phyloP scores from a whole-genome alignment of 2,888 invertebrate genomes.

The Rhingia rostrata region DNA sequence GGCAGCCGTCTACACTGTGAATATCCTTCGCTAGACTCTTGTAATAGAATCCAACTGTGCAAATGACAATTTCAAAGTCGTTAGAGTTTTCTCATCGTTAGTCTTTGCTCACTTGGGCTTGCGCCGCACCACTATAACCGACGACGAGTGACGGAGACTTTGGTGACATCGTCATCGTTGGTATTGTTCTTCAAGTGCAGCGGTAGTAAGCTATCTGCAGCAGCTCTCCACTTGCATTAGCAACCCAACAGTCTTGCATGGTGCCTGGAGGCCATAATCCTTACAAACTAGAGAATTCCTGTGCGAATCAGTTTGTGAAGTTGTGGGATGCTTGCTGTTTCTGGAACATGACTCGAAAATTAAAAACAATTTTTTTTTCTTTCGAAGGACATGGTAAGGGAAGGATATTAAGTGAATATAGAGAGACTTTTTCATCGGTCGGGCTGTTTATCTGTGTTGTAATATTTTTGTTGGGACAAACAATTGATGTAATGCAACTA shows the following conservation, averaged over 20 bases:
- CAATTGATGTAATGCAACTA: no score
- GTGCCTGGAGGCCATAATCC: slow-evolving; percentile 38
- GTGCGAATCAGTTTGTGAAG: slow-evolving; percentile 33
- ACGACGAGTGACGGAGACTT: slow-evolving; percentile 13
- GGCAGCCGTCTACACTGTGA: slow-evolving; percentile 37
- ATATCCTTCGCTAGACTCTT: slow-evolving; percentile 50
- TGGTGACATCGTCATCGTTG: slow-evolving; percentile 40
- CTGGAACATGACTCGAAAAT: slow-evolving; percentile 48
- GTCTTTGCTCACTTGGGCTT: slow-evolving; percentile 49
- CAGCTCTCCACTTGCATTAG: slow-evolving; percentile 45
- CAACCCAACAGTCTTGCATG: slow-evolving; percentile 35
- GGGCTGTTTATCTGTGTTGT: no score
- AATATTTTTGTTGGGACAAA: no score
- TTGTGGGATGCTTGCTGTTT: slow-evolving; percentile 31
- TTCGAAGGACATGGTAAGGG: no score
- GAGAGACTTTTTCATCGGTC: no score
- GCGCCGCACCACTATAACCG: slow-evolving; percentile 14
- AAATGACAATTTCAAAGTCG: slow-evolving; percentile 63
- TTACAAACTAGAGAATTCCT: slow-evolving; percentile 49
- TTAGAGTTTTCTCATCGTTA: slow-evolving; percentile 58
- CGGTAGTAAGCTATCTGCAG: slow-evolving; percentile 12
- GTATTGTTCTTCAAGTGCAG: slow-evolving; percentile 26
- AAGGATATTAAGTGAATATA: no score
- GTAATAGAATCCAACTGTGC: slow-evolving; percentile 69
- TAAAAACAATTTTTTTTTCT: slow-evolving; percentile 24